Percentiles rank a stretch among this genome's conserved stretches.
Conservation (phyloP, 2,113 vertebrate species). For the Cygnus buccinator region DNA sequence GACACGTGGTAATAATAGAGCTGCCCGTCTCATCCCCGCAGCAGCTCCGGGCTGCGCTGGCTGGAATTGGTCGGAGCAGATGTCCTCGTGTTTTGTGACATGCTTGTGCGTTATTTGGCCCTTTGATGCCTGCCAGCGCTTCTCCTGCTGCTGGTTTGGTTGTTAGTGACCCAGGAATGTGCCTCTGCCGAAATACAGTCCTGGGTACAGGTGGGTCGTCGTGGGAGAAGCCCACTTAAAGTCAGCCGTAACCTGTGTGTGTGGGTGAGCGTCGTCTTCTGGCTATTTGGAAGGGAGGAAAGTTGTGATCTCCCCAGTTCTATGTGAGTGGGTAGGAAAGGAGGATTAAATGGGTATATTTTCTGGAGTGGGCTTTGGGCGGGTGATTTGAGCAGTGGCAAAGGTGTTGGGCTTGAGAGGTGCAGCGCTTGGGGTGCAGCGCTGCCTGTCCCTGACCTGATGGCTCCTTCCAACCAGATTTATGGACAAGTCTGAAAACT, state of each 20-base stretch:
- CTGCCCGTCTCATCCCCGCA: background rate
- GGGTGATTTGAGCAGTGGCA: rapidly evolving
- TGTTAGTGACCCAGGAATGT: background rate
- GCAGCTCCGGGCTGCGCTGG: background rate
- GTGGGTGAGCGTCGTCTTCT: background rate
- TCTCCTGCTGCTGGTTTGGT: background rate
- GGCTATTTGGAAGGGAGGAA: background rate
- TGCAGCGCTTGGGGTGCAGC: background rate
- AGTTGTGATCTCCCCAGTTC: rapidly evolving
- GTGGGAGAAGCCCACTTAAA: background rate
- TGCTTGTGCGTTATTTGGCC: background rate
- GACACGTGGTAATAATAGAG: background rate
- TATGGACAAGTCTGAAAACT: background rate
- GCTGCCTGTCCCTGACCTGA: rapidly evolving
- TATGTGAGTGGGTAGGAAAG: background rate
- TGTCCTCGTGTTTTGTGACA: background rate
- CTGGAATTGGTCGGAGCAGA: background rate
- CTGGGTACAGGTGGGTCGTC: background rate
- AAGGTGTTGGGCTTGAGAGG: background rate
- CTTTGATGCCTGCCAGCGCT: background rate
- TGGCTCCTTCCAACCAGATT: background rate
- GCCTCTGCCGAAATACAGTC: background rate
- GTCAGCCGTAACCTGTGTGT: rapidly evolving
- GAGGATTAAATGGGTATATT: rapidly evolving
- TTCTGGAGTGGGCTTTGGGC: background rate